Evolutionary conservation across 2,113 vertebrate genomes (phyloP).

Genomic region (Paramormyrops kingsleyae): DNA sequence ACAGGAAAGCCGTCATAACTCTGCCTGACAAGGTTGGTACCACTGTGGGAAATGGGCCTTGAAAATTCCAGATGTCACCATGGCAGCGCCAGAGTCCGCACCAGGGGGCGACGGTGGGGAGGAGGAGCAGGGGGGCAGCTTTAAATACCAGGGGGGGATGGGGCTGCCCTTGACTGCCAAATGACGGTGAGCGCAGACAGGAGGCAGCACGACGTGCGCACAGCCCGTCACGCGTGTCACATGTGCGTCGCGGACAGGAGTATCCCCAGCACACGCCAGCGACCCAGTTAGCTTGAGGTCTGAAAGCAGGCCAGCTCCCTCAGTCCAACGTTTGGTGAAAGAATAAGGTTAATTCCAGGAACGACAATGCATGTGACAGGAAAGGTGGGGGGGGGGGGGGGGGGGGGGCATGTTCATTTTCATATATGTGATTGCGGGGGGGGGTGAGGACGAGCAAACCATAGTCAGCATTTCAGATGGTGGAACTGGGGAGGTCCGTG

Average conservation of each 20-base stretch:
- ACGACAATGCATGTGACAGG: not conserved
- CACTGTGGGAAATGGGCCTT: constrained; percentile 17
- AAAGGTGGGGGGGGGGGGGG: not conserved
- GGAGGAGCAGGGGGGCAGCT: not conserved
- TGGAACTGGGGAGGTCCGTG: not conserved
- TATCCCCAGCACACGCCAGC: not conserved
- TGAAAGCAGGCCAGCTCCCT: not conserved
- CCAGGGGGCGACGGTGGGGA: not conserved
- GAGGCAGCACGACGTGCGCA: not conserved
- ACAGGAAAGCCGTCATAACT: constrained; percentile 23
- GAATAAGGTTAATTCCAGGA: constrained; percentile 2
- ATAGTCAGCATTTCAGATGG: not conserved
- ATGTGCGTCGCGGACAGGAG: not conserved
- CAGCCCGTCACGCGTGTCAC: not conserved
- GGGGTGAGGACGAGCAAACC: not conserved
- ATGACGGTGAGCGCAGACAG: not conserved
- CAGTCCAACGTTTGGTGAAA: not conserved
- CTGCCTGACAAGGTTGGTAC: constrained; percentile 18
- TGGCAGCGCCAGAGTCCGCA: not conserved
- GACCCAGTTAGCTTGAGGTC: not conserved
- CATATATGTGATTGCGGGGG: not conserved
- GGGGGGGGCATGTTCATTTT: not conserved
- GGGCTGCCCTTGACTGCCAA: not conserved
- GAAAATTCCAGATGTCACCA: constrained; percentile 3
- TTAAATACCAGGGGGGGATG: not conserved